Evolutionary conservation across 1,140 invertebrate genomes (phyloP).

Genomic region (Druon quercuslanigerum): DNA sequence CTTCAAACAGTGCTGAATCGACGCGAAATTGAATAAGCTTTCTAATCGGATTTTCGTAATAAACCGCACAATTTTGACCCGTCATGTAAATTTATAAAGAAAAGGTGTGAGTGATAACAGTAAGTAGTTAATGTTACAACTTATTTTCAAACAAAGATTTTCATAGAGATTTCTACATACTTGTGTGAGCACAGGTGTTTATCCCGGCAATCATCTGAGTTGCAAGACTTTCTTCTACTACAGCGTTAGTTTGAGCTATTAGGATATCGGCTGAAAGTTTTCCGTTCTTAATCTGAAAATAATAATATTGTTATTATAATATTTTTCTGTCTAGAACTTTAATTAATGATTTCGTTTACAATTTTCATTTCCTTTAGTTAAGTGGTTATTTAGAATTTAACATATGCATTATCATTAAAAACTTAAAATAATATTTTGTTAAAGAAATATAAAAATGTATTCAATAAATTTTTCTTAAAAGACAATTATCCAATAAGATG

Average conservation of each 20-base stretch:
- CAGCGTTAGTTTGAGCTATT: neutral
- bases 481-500: conserved; percentile 31
- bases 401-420: neutral
- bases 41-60: no score
- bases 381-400: no score
- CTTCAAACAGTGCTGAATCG: no score
- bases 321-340: neutral
- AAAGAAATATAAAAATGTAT: conserved; percentile 33
- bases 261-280: neutral
- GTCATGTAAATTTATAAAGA: no score
- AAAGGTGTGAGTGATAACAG: no score
- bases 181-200: neutral
- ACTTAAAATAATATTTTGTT: conserved; percentile 4
- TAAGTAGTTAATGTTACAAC: no score
- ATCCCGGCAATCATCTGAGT: neutral
- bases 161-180: no score
- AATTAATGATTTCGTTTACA: no score
- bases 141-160: no score
- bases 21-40: no score
- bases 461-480: neutral
- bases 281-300: neutral
- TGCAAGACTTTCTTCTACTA: neutral
- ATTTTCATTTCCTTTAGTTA: no score
- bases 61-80: no score
- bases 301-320: neutral